Evolutionary conservation across 2,888 invertebrate species (phyloP).

Genomic region (Clistopyga incitator): DNA sequence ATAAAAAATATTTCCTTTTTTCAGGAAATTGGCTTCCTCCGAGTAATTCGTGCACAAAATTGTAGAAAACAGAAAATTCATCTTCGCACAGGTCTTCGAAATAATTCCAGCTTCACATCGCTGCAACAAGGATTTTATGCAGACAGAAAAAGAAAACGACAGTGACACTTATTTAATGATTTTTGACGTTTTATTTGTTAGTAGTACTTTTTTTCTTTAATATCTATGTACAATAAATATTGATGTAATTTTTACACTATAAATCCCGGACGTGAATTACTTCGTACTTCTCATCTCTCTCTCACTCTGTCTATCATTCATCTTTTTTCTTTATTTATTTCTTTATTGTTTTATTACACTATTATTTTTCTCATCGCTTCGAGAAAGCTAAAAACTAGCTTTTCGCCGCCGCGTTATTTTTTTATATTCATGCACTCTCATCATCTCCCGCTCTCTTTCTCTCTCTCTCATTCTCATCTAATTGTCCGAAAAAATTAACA

Average conservation of each 20-base stretch:
- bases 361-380: slow-evolving; percentile 51
- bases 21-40: too few species aligned
- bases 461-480: slow-evolving; percentile 46
- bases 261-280: slow-evolving; percentile 71
- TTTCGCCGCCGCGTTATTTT: slow-evolving; percentile 70
- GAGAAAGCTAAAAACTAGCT: slow-evolving; percentile 80
- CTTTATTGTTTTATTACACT: slow-evolving; percentile 36
- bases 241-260: slow-evolving; percentile 83
- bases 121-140: neutral
- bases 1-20: too few species aligned
- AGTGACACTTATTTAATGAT: slow-evolving; percentile 76
- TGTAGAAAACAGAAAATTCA: neutral
- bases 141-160: slow-evolving; percentile 12
- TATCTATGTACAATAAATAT: slow-evolving; percentile 85
- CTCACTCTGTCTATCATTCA: slow-evolving; percentile 42
- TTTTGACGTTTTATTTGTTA: slow-evolving; percentile 83
- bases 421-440: slow-evolving; percentile 36
- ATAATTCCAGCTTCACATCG: neutral
- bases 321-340: slow-evolving; percentile 28
- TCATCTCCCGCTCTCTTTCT: slow-evolving; percentile 67
- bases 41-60: neutral
- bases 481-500: slow-evolving; percentile 79
- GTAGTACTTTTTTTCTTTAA: slow-evolving; percentile 81
- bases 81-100: neutral
- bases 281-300: slow-evolving; percentile 57